Conservation (phyloP, 37 sponge, comb jelly and placozoan species). For the Geodia barretti region DNA sequence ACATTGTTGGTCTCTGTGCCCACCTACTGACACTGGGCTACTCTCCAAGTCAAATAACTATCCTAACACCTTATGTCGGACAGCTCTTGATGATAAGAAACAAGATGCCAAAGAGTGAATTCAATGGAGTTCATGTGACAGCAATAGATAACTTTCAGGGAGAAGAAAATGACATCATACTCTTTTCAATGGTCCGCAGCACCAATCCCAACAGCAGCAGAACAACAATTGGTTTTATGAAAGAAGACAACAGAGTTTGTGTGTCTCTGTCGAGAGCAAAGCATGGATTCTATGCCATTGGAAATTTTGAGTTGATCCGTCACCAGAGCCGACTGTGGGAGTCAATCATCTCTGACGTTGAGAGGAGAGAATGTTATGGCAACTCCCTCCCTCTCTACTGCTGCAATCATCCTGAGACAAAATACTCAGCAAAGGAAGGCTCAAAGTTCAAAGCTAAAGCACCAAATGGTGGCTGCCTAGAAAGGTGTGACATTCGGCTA, state of each 20-base stretch:
- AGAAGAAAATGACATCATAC: constrained; percentile 93
- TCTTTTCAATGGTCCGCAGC: constrained; percentile 86
- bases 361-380: constrained; percentile 33
- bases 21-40: constrained; percentile 78
- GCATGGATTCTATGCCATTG: constrained; percentile 88
- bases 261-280: constrained; percentile 95
- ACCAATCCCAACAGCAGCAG: constrained; percentile 44
- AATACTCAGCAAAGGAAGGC: neutral
- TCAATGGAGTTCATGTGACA: constrained; percentile 65
- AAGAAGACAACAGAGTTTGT: constrained; percentile 85
- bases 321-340: constrained; percentile 64
- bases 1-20: constrained; percentile 58
- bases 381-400: constrained; percentile 51
- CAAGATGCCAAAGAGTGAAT: constrained; percentile 35
- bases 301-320: constrained; percentile 78
- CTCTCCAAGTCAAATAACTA: constrained; percentile 72
- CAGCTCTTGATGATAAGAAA: constrained; percentile 69
- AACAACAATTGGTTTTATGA: constrained; percentile 89
- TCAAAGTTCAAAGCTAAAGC: constrained; percentile 22
- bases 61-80: constrained; percentile 85
- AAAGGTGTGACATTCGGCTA: constrained; percentile 7
- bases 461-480: constrained; percentile 43
- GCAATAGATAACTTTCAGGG: constrained; percentile 95
- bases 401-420: constrained; percentile 14
- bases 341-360: constrained; percentile 47